These are phyloP conservation scores for Synergus gifuensis DNA, from an alignment of 2,888 invertebrate genomes.

Conservation along the genomic window DNA sequence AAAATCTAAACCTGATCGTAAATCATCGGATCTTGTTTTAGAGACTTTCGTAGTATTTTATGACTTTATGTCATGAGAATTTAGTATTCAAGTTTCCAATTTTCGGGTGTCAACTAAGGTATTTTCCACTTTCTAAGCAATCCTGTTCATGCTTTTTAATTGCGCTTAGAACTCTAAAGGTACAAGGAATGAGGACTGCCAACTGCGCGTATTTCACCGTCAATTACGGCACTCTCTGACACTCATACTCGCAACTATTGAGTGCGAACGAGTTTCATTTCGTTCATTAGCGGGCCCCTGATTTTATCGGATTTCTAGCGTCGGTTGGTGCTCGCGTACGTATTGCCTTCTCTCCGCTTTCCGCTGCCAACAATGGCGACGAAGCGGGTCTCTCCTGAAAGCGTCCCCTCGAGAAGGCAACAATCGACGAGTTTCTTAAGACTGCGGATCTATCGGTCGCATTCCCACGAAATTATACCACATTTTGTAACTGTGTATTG, in stretches of 20 bases:
- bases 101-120: background rate
- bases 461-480: slow-evolving; percentile 69
- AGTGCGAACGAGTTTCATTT: slow-evolving; percentile 69
- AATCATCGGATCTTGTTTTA: background rate
- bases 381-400: slow-evolving; percentile 34
- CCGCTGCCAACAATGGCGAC: slow-evolving; percentile 57
- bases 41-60: background rate
- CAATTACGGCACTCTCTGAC: slow-evolving; percentile 62
- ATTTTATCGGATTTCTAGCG: slow-evolving; percentile 67
- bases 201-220: slow-evolving; percentile 61
- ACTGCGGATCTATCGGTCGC: slow-evolving; percentile 55
- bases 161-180: slow-evolving; percentile 53
- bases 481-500: slow-evolving; percentile 67
- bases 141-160: slow-evolving; percentile 58
- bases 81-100: background rate
- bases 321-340: slow-evolving; percentile 45
- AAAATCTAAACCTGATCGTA: background rate
- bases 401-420: slow-evolving; percentile 50
- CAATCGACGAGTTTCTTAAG: slow-evolving; percentile 66
- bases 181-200: slow-evolving; percentile 56
- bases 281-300: slow-evolving; percentile 69
- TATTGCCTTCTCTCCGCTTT: slow-evolving; percentile 34
- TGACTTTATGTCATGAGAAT: slow-evolving; percentile 52
- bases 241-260: slow-evolving; percentile 55
- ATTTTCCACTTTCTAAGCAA: slow-evolving; percentile 40